Evolutionary conservation across 2,888 invertebrate genomes (phyloP).

Genomic region (Pollenia angustigena): DNA sequence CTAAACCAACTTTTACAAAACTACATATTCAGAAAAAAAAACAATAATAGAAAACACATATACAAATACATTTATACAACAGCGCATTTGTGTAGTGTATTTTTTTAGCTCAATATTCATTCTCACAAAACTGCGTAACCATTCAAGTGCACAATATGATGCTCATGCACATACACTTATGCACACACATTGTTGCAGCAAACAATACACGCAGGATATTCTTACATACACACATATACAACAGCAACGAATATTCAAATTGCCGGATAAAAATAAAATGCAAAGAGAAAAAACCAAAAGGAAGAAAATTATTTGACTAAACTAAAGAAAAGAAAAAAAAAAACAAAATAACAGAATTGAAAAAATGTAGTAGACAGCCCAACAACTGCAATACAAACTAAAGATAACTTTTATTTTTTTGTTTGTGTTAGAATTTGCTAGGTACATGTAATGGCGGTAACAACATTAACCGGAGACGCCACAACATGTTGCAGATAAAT

Average conservation of each 20-base stretch:
- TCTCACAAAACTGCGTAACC: constrained; percentile 61
- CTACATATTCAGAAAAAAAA: constrained; percentile 19
- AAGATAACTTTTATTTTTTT: constrained; percentile 32
- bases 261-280: constrained; percentile 59
- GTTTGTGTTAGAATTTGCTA: constrained; percentile 25
- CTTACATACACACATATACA: constrained; percentile 3
- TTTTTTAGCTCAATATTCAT: constrained; percentile 16
- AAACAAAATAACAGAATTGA: background rate
- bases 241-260: constrained; percentile 63
- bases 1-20: constrained; percentile 48
- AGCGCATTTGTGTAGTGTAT: background rate
- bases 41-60: background rate
- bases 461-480: constrained; percentile 69
- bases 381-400: constrained; percentile 52
- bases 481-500: constrained; percentile 72
- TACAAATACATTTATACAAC: background rate
- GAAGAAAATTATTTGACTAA: constrained; percentile 44
- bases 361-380: constrained; percentile 30
- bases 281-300: background rate
- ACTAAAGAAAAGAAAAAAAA: constrained; percentile 1
- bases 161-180: background rate
- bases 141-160: constrained; percentile 69
- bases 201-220: constrained; percentile 4
- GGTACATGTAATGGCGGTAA: constrained; percentile 60
- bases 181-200: constrained; percentile 3